Evolutionary conservation across 2,888 invertebrate genomes (phyloP).

Genomic region (Epiperipatus broadwayi): DNA sequence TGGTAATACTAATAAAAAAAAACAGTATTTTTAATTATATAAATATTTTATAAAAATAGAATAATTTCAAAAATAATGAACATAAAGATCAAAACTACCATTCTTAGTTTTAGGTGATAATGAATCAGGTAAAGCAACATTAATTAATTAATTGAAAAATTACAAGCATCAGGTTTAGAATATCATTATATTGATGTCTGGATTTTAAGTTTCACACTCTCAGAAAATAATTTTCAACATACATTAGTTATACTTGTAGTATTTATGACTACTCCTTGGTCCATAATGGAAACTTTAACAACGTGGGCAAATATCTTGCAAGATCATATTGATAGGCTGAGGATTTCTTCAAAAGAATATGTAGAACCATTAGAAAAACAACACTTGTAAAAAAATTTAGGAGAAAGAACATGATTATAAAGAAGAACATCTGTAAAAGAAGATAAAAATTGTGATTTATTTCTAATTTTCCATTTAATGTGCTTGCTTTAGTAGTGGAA

Average conservation of each 20-base stretch:
- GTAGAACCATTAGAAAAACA: too few species aligned
- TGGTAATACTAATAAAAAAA: too few species aligned
- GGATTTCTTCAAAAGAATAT: constrained; percentile 50
- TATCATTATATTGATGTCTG: constrained; percentile 93
- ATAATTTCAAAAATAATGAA: too few species aligned
- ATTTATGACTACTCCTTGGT: constrained; percentile 92
- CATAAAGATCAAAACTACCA: too few species aligned
- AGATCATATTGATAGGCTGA: constrained; percentile 76
- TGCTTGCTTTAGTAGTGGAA: constrained; percentile 87
- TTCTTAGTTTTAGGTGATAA: constrained; percentile 48
- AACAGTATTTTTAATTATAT: too few species aligned
- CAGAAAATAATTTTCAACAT: constrained; percentile 71
- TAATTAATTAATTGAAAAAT: constrained; percentile 88
- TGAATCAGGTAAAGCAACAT: constrained; percentile 93
- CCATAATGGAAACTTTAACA: constrained; percentile 73
- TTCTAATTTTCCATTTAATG: constrained; percentile 83
- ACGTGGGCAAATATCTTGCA: constrained; percentile 63
- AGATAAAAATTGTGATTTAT: constrained; percentile 97
- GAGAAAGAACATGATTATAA: constrained; percentile 93
- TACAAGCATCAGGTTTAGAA: constrained; percentile 91
- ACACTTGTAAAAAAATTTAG: too few species aligned
- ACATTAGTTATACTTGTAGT: constrained; percentile 79
- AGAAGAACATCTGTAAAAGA: constrained; percentile 97
- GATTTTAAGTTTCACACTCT: constrained; percentile 77
- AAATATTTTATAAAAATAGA: too few species aligned